Base-by-base conservation (phyloP, 2,113 vertebrate species). In the Merops nubicus region DNA sequence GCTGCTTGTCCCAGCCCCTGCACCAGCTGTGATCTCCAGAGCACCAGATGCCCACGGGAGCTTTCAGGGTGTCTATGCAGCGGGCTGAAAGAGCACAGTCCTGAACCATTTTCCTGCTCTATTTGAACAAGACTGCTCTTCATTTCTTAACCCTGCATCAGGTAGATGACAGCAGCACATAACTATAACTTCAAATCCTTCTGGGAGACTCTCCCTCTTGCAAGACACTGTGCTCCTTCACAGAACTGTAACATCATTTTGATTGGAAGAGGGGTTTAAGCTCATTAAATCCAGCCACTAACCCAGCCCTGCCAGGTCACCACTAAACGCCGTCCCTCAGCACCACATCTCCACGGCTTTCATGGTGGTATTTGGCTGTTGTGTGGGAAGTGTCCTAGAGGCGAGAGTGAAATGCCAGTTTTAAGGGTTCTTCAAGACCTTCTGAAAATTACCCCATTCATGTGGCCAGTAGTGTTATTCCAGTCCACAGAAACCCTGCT, bases 21-120 rank as follows among this genome's bases (percentile, higher is more conserved):
- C 69, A 94, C 95, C 93, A 97, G 95, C 91, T 95, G 95, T 87
- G 86, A 72, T 84, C 96, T 93, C 91, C 5, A 3, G 85, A 92
- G 82, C 83, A 97, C 93, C 95, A 96, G 88, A 70, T 23, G 16
- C 43, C 62, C 48, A 17, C n/a, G 56, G 65, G 48, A 84, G 34
- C 28, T 90, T 77, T 90, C 82, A 76, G 7, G 25, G 74, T 96
- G 88, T 80, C 73, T 87, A 43, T 1, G 4, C 47, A 40, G 38
- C 20, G 15, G 40, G 47, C 62, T 92, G 80, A 82, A 85, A 62
- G 15, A 36, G 8, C 19, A 6, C 50, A 60, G 12, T 31, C 12
- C 54, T 62, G 54, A 93, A 48, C 3, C 7, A 20, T 77, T 77
- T 43, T 43, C 36, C 36, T 68, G 14, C 36, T 50, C 26, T 56